Evolutionary conservation across 2,113 vertebrate genomes (phyloP).

Genomic region (Egretta garzetta): DNA sequence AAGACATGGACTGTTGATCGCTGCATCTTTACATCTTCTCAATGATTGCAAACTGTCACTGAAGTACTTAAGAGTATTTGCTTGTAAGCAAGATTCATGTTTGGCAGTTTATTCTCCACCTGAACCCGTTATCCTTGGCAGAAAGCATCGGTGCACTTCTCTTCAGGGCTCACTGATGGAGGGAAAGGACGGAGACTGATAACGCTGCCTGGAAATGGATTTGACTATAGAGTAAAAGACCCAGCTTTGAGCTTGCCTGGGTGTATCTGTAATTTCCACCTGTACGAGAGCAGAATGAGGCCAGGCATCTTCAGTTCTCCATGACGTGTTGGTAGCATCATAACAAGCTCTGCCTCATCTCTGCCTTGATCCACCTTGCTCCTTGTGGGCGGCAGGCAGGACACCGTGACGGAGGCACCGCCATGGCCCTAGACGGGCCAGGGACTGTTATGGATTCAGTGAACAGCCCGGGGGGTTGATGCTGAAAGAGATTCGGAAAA

Average conservation of each 20-base stretch:
- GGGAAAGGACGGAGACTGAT: not conserved
- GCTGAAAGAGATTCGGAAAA: not conserved
- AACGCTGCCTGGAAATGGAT: not conserved
- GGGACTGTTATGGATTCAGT: not conserved
- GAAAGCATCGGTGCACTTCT: not conserved
- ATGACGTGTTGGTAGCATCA: not conserved
- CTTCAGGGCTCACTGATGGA: not conserved
- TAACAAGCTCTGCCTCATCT: not conserved
- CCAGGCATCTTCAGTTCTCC: not conserved
- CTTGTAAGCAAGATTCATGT: not conserved
- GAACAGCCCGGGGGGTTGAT: not conserved
- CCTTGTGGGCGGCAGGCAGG: not conserved
- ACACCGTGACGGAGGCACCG: fast-evolving
- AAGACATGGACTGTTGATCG: not conserved
- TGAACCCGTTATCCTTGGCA: not conserved
- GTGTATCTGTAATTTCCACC: not conserved
- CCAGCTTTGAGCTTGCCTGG: not conserved
- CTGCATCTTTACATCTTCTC: not conserved
- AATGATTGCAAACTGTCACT: not conserved
- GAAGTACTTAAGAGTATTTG: not conserved
- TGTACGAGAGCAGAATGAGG: not conserved
- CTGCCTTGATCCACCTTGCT: not conserved
- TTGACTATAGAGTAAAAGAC: not conserved
- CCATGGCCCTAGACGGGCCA: not conserved
- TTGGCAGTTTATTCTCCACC: not conserved